phyloP scores from a whole-genome alignment of 2,113 vertebrate species.

The Phrynosoma blainvillii region DNA sequence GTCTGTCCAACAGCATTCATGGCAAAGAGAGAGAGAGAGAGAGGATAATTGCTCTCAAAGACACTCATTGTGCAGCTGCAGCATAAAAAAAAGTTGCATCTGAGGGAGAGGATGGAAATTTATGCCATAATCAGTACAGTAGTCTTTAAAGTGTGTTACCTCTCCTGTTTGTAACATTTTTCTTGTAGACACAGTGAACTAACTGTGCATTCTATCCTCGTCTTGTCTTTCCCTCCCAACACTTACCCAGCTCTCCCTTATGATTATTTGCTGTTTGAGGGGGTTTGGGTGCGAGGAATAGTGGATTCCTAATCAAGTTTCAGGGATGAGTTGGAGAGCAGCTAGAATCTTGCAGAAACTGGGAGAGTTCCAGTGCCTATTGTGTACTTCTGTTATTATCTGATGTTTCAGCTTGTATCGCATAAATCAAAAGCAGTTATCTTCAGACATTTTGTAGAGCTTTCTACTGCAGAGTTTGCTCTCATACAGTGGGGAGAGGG shows the following conservation, averaged over 20 bases:
- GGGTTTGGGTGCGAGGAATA: constrained; percentile 20
- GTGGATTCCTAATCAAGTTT: constrained; percentile 68
- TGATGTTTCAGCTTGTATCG: constrained; percentile 35
- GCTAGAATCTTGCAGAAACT: constrained; percentile 67
- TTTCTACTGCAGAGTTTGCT: constrained; percentile 43
- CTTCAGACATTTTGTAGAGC: neutral
- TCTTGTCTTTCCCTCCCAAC: neutral
- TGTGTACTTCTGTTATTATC: constrained; percentile 41
- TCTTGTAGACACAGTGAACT: neutral
- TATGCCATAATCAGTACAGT: neutral
- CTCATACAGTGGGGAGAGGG: constrained; percentile 33
- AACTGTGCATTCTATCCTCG: no score
- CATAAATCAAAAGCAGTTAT: constrained; percentile 43
- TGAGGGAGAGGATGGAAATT: neutral
- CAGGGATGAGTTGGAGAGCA: constrained; percentile 62
- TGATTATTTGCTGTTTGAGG: constrained; percentile 35
- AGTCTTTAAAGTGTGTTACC: neutral
- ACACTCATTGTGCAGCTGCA: neutral
- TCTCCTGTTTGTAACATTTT: neutral
- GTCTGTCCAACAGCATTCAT: neutral
- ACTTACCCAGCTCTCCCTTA: neutral
- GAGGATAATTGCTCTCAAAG: neutral
- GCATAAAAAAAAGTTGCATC: no score
- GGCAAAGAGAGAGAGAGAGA: neutral
- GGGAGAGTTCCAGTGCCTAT: constrained; percentile 57